phyloP scores from a whole-genome alignment of 2,797 vertebrate genomes.

The Lates japonicus region DNA sequence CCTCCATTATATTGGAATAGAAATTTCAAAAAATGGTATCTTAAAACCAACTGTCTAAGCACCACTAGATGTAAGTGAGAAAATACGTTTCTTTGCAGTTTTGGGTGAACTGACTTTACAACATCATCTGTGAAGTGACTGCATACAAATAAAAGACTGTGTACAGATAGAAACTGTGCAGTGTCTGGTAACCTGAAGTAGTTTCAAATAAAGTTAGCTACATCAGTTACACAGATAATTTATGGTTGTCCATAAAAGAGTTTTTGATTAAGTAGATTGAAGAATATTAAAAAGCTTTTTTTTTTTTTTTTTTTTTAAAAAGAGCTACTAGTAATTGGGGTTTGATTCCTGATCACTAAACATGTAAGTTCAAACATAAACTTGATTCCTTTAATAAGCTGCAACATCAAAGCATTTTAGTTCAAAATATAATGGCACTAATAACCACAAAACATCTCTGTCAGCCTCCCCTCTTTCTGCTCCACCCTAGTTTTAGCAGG shows the following conservation, averaged over 20 bases:
- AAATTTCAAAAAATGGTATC: not conserved
- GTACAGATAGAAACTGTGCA: constrained; percentile 21
- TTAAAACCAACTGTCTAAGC: not conserved
- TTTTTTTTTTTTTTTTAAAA: not conserved
- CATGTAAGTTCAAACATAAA: too few relatives aligned
- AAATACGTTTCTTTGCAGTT: not conserved
- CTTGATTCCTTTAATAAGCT: not conserved
- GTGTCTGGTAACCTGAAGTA: constrained; percentile 29
- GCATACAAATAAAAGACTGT: not conserved
- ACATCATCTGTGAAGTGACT: not conserved
- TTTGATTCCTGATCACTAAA: not conserved
- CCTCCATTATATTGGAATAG: not conserved
- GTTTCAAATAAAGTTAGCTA: constrained; percentile 13
- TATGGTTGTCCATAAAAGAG: not conserved
- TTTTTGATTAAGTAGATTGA: not conserved
- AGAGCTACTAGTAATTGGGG: not conserved
- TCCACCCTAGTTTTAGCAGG: constrained; percentile 28
- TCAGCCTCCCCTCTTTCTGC: constrained; percentile 3
- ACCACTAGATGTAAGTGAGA: not conserved
- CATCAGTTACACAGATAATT: constrained; percentile 1
- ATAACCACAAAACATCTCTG: not conserved
- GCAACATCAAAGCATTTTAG: not conserved
- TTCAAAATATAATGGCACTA: not conserved
- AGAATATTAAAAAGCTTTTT: not conserved
- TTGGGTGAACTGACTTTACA: not conserved